A percentile compares a stretch with the other conserved stretches of the same genome.
Conservation (phyloP, 2,797 vertebrate genomes). For the Naso thynnoides region DNA sequence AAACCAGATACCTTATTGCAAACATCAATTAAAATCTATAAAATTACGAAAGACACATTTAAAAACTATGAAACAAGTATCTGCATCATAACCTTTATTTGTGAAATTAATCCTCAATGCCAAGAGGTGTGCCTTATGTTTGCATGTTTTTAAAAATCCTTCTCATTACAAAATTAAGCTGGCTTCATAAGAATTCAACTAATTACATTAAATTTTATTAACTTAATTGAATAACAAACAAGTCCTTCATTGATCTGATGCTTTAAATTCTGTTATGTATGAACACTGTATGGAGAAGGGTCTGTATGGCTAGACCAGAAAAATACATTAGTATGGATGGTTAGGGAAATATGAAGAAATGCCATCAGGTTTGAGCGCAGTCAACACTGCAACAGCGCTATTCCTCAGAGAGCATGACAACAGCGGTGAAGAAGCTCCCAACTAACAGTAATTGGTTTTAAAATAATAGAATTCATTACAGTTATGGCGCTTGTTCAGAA, state of each 20-base stretch:
- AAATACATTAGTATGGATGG: conserved; percentile 73
- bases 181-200: conserved; percentile 5
- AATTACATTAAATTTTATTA: conserved; percentile 32
- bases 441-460: conserved; percentile 88
- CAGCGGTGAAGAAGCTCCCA: conserved; percentile 75
- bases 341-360: conserved; percentile 73
- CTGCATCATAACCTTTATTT: neutral
- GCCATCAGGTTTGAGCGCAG: conserved; percentile 77
- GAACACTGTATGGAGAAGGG: conserved; percentile 44
- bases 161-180: conserved; percentile 17
- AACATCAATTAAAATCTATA: neutral
- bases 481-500: conserved; percentile 85
- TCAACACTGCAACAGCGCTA: conserved; percentile 71
- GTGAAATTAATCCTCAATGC: neutral
- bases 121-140: neutral
- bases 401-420: conserved; percentile 82
- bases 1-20: neutral
- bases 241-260: conserved; percentile 32
- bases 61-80: neutral
- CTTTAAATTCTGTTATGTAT: conserved; percentile 37
- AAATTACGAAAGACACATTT: neutral
- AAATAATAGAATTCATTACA: conserved; percentile 89
- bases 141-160: neutral
- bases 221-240: conserved; percentile 21
- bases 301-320: conserved; percentile 57